Percentiles rank a stretch among this genome's conserved stretches.
Conservation (phyloP, 2,113 vertebrate species). For the Opisthocomus hoazin region DNA sequence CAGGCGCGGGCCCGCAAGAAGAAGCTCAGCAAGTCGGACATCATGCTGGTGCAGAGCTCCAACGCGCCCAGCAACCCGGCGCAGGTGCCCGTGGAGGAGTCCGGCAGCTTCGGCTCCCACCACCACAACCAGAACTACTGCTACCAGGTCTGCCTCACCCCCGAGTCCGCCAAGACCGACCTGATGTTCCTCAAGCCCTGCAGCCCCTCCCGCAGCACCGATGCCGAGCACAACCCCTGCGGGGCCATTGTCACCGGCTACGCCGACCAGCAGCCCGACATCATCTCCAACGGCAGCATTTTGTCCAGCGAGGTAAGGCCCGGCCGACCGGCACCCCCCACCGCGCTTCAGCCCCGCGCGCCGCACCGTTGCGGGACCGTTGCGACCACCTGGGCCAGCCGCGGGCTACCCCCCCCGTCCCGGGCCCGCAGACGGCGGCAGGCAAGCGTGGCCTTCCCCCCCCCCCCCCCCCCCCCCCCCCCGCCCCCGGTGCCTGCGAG, state of each 20-base stretch:
- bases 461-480: accelerated
- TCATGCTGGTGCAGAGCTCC: conserved; percentile 95
- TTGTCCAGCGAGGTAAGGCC: conserved; percentile 91
- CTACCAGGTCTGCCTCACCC: conserved; percentile 98
- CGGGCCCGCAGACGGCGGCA: too few species aligned
- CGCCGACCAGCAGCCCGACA: conserved; percentile 94
- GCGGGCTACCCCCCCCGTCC: too few species aligned
- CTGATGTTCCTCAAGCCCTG: conserved; percentile 98
- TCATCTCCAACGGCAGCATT: conserved; percentile 97
- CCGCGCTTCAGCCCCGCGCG: neutral
- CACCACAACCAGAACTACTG: conserved; percentile 97
- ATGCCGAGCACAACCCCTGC: conserved; percentile 90
- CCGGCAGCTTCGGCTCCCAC: conserved; percentile 87
- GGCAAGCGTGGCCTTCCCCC: neutral
- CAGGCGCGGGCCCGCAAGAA: conserved; percentile 91
- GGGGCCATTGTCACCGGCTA: conserved; percentile 90
- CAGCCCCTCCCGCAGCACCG: conserved; percentile 88
- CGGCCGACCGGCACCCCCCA: neutral
- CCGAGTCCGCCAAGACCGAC: conserved; percentile 97
- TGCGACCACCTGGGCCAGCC: neutral
- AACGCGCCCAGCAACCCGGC: conserved; percentile 78
- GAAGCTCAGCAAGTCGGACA: conserved; percentile 97
- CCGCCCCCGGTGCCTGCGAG: conserved; percentile 51
- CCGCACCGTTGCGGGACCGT: neutral
- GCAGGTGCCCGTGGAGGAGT: conserved; percentile 86